These are phyloP conservation scores for Helicorthomorpha holstii DNA, from an alignment of 1,140 invertebrate genomes.

Conservation along the genomic window DNA sequence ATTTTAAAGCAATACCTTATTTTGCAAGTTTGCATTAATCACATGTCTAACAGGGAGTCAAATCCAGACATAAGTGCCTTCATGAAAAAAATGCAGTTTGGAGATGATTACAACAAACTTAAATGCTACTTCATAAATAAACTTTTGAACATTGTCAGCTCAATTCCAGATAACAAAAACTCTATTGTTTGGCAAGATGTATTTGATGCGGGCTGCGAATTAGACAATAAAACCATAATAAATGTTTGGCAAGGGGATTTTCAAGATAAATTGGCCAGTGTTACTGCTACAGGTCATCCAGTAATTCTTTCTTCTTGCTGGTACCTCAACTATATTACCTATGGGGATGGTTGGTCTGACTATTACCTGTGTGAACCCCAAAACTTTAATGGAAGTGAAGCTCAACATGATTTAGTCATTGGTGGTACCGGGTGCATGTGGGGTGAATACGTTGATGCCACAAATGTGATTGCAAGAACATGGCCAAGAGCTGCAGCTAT, in stretches of 20 bases:
- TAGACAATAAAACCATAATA: constrained; percentile 27
- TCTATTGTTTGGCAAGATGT: constrained; percentile 87
- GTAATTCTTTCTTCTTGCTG: constrained; percentile 58
- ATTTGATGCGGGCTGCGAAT: constrained; percentile 52
- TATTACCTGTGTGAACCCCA: constrained; percentile 61
- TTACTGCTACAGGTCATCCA: constrained; percentile 37
- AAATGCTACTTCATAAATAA: constrained; percentile 51
- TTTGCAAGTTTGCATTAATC: no score
- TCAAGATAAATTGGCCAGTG: constrained; percentile 18
- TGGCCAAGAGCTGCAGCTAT: constrained; percentile 65
- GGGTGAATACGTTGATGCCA: constrained; percentile 25
- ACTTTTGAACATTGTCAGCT: constrained; percentile 31
- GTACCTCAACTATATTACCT: constrained; percentile 61
- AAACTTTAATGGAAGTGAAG: constrained; percentile 29
- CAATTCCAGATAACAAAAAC: constrained; percentile 28
- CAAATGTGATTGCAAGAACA: constrained; percentile 31
- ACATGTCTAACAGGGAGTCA: constrained; percentile 49
- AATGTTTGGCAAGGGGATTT: constrained; percentile 28
- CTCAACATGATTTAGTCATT: constrained; percentile 17
- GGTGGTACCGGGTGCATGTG: constrained; percentile 26
- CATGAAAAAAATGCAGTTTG: constrained; percentile 44
- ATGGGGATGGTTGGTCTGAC: constrained; percentile 53
- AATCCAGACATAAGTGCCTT: constrained; percentile 55
- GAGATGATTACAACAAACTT: constrained; percentile 34
- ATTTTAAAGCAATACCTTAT: no score